Base-by-base conservation (phyloP, 2,113 vertebrate genomes). In the Pungitius pungitius region DNA sequence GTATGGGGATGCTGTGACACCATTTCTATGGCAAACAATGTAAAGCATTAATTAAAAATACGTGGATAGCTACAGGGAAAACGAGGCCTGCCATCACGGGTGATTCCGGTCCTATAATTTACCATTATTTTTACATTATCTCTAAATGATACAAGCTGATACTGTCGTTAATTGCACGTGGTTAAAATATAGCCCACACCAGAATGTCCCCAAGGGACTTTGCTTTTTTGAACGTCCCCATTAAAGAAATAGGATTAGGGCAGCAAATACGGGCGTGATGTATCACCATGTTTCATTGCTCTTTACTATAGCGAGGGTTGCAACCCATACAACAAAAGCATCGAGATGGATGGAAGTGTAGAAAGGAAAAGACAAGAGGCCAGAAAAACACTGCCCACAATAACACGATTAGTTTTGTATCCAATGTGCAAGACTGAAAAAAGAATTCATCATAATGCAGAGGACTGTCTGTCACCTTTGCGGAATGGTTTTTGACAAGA, bases 61-160 rank as follows among this genome's bases (percentile, higher is more conserved):
- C 86, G 89, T 88, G 92, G 87, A 95, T 91, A 96, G 94, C 96
- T 96, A 91, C 81, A 89, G 96, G 96, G 97, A 96, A 97, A 96
- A 95, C 92, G 91, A 93, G 94, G 93, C 87, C 94, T 96, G 94
- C 94, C 92, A 96, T 96, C 96, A 96, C 94, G 95, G 96, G 96
- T 96, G 96, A 98, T 96, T 95, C 95, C 95, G 95, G 94, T 94
- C 95, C 94, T 96, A 96, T 99, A 97, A 98, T 98, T 98, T 97
- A 97, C 96, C 95, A 98, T 99, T 98, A 99, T 97, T 97, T 97
- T 96, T 97, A 96, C 96, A 99, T 99, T 99, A 98, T 94, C 94
- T 97, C 94, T 98, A 99, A 99, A 98, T 99, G 97, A 98, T 98
- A 97, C 96, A 96, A 96, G 96, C 96, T 97, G 97, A 99, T 98